Conservation (phyloP, 2,888 invertebrate species). For the Globia sparganii region DNA sequence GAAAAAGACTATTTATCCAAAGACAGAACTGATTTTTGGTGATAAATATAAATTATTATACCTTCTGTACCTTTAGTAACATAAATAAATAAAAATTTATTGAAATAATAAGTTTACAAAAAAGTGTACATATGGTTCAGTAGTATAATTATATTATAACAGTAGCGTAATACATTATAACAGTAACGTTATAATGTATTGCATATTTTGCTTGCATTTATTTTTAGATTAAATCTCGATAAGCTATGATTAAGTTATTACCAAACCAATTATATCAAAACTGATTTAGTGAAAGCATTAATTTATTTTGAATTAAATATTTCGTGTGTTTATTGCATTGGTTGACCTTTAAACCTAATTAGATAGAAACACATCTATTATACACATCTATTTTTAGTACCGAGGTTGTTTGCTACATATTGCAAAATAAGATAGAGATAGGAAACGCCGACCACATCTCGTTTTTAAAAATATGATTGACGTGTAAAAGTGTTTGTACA, state of each 20-base stretch:
- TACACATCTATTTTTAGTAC: not conserved
- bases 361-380: not conserved
- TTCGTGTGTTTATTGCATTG: conserved; percentile 1
- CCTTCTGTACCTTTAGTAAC: not conserved
- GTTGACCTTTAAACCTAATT: not conserved
- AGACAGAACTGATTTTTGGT: not conserved
- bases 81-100: no score
- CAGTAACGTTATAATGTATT: not conserved
- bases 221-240: not conserved
- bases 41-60: not conserved
- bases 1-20: not conserved
- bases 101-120: no score
- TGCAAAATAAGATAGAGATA: not conserved
- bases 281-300: not conserved
- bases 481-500: no score
- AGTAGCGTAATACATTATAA: no score
- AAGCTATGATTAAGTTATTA: conserved; percentile 3
- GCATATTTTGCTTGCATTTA: not conserved
- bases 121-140: no score
- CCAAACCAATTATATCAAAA: not conserved
- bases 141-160: no score
- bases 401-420: not conserved
- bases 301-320: not conserved
- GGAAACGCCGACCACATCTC: no score
- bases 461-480: no score